Evolutionary conservation across 2,797 vertebrate species (phyloP).

Genomic region (Sarcoramphus papa): DNA sequence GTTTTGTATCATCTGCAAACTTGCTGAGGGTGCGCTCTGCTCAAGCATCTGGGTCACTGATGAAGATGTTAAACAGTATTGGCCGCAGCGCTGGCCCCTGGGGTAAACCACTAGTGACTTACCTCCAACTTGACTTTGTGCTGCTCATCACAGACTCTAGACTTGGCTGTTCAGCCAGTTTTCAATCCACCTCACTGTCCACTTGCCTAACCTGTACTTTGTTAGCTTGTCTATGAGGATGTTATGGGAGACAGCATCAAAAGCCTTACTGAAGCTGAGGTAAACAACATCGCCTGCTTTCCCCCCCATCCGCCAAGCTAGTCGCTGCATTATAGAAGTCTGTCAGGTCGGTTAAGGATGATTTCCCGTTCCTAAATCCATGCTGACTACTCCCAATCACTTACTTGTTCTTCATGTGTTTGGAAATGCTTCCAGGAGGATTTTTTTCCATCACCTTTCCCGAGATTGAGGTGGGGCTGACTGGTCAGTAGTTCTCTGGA

Average conservation of each 20-base stretch:
- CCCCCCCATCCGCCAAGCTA: background rate
- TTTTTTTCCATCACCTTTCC: background rate
- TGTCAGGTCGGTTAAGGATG: background rate
- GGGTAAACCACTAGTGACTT: background rate
- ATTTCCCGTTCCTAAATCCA: background rate
- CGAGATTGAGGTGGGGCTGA: background rate
- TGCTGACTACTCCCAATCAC: background rate
- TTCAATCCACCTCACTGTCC: background rate
- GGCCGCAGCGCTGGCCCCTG: background rate
- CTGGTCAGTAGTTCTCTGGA: background rate
- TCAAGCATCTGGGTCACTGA: background rate
- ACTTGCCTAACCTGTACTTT: background rate
- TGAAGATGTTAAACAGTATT: background rate
- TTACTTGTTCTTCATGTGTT: background rate
- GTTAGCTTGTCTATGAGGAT: background rate
- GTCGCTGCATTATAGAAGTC: background rate
- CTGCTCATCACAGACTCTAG: background rate
- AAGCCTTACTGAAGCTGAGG: background rate
- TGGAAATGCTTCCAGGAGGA: background rate
- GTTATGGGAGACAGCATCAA: background rate
- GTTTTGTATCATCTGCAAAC: background rate
- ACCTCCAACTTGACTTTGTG: background rate
- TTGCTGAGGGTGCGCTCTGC: background rate
- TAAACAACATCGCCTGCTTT: background rate
- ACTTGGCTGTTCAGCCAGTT: background rate